A percentile compares a stretch with the other conserved stretches of the same genome.
phyloP scores from a whole-genome alignment of 2,113 vertebrate genomes.

The Paralichthys olivaceus region DNA sequence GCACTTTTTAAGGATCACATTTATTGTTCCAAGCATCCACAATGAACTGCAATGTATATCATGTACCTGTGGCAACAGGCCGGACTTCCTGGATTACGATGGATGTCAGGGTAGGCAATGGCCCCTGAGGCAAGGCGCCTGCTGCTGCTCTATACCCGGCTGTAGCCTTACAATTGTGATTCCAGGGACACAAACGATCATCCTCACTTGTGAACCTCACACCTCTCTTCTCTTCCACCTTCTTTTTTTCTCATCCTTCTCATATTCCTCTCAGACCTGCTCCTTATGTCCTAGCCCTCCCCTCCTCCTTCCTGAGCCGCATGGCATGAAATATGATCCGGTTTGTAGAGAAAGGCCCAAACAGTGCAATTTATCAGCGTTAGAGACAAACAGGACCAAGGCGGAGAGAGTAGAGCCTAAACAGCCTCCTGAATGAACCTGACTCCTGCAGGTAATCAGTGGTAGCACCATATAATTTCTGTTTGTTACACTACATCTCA shows the following conservation, averaged over 20 bases:
- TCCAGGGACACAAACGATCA: constrained; percentile 12
- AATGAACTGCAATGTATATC: neutral
- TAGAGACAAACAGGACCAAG: constrained; percentile 44
- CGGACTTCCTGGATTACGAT: neutral
- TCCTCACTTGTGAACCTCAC: neutral
- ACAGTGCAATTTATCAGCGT: constrained; percentile 73
- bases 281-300: constrained; percentile 2
- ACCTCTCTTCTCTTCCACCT: neutral
- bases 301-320: constrained; percentile 29
- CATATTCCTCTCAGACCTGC: constrained; percentile 15
- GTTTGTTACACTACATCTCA: constrained; percentile 38
- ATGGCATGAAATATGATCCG: constrained; percentile 61
- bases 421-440: constrained; percentile 31
- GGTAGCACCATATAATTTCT: constrained; percentile 38
- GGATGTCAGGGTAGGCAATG: neutral
- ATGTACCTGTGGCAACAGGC: neutral
- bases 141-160: neutral
- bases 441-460: constrained; percentile 49
- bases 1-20: neutral
- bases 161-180: constrained; percentile 4
- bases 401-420: constrained; percentile 41
- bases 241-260: neutral
- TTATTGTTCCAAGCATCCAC: neutral
- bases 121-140: neutral
- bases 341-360: constrained; percentile 58